Conservation (phyloP, 2,888 invertebrate genomes). For the Cephus pygmeus region DNA sequence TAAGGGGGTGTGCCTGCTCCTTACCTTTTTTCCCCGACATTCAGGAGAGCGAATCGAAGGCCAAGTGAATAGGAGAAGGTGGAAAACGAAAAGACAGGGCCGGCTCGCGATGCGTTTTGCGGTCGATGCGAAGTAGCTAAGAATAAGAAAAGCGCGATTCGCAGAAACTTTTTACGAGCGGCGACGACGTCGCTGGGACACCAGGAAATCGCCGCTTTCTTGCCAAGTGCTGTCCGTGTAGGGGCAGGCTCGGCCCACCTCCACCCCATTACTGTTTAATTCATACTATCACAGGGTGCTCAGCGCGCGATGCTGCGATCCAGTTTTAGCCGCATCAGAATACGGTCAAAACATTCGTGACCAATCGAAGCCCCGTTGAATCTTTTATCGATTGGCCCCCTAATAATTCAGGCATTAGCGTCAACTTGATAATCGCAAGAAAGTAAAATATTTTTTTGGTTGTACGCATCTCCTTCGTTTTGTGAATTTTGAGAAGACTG, state of each 20-base stretch:
- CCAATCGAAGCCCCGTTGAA: background rate
- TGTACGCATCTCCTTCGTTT: background rate
- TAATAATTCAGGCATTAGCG: background rate
- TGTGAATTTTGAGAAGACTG: slow-evolving; percentile 26
- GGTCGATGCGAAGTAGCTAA: slow-evolving; percentile 32
- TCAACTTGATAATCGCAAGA: background rate
- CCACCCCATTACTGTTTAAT: slow-evolving; percentile 31
- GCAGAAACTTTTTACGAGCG: slow-evolving; percentile 30
- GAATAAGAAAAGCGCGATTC: slow-evolving; percentile 40
- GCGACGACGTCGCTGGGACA: background rate
- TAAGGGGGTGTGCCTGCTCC: background rate
- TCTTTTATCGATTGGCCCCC: background rate
- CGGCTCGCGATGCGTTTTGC: background rate
- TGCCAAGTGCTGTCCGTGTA: slow-evolving; percentile 22
- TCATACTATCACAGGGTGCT: slow-evolving; percentile 18
- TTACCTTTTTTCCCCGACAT: background rate
- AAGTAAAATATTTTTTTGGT: background rate
- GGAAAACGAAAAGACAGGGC: background rate
- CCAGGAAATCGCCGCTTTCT: slow-evolving; percentile 25
- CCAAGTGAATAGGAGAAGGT: background rate
- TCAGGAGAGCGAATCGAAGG: background rate
- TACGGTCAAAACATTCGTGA: background rate
- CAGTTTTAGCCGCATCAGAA: background rate
- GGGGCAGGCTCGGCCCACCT: slow-evolving; percentile 17
- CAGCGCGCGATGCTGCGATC: slow-evolving; percentile 16